These are phyloP conservation scores for Griposia aprilina DNA, from an alignment of 2,888 invertebrate species.

Conservation along the genomic window DNA sequence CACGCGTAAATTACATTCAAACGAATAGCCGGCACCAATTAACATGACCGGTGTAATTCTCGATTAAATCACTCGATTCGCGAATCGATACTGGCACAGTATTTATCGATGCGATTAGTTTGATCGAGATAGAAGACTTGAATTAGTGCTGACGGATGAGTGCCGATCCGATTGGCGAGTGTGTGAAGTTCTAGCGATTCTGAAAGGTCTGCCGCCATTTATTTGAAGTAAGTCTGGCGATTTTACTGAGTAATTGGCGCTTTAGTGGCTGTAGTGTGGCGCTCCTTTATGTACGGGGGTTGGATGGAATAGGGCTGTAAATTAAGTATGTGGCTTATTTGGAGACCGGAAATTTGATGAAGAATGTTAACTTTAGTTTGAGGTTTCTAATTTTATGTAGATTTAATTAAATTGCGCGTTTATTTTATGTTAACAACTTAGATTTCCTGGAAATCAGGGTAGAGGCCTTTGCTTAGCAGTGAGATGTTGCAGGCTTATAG, in stretches of 20 bases:
- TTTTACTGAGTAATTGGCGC: slow-evolving; percentile 64
- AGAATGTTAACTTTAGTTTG: no score
- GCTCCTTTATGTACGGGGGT: slow-evolving; percentile 23
- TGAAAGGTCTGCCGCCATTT: slow-evolving; percentile 59
- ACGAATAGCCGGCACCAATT: slow-evolving; percentile 63
- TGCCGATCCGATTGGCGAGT: slow-evolving; percentile 68
- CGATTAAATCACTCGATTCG: slow-evolving; percentile 76
- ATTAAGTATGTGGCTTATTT: slow-evolving; percentile 31
- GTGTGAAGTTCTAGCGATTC: slow-evolving; percentile 67
- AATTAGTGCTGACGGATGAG: slow-evolving; percentile 82
- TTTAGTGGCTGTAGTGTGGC: slow-evolving; percentile 52
- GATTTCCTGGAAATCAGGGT: no score
- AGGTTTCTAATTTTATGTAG: no score
- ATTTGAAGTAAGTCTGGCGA: slow-evolving; percentile 59
- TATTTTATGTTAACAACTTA: no score
- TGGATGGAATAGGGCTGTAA: slow-evolving; percentile 4
- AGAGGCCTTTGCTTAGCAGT: no score
- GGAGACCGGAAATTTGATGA: no score
- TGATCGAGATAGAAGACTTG: slow-evolving; percentile 83
- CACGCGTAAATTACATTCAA: slow-evolving; percentile 65
- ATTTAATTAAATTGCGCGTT: no score
- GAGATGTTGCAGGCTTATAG: no score
- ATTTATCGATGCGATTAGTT: slow-evolving; percentile 83
- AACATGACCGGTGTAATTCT: slow-evolving; percentile 69
- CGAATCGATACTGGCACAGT: slow-evolving; percentile 74